These are phyloP conservation scores for Talpa occidentalis DNA, from an alignment of 2,113 vertebrate species.

Conservation along the genomic window DNA sequence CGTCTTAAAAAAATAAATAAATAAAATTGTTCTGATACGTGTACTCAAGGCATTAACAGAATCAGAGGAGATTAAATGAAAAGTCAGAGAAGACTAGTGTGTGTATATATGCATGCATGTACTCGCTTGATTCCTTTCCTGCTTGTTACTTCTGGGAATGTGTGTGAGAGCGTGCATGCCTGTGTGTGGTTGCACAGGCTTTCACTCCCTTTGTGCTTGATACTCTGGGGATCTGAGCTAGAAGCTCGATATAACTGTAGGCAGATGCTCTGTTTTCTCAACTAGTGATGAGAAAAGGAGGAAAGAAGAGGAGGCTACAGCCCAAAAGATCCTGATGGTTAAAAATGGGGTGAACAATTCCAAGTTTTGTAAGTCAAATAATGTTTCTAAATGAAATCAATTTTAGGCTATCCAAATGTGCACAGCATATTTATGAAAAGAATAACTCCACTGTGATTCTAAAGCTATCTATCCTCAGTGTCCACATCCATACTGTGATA, in stretches of 20 bases:
- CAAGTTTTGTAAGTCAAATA: neutral
- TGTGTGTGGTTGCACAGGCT: rapidly evolving
- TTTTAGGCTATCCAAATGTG: neutral
- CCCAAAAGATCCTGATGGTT: neutral
- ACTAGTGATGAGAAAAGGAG: neutral
- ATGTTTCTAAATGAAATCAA: neutral
- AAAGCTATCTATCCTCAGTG: neutral
- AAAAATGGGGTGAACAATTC: neutral
- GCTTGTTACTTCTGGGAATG: neutral
- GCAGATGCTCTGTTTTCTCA: neutral
- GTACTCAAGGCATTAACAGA: neutral
- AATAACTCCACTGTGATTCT: neutral
- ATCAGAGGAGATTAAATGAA: neutral
- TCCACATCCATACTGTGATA: neutral
- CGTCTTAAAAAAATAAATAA: too few relatives aligned
- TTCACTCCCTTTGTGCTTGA: neutral
- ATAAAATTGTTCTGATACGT: too few relatives aligned
- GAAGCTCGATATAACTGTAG: neutral
- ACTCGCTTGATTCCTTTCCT: neutral
- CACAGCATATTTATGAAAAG: neutral
- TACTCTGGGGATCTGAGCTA: neutral
- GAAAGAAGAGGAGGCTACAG: neutral
- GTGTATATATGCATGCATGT: neutral
- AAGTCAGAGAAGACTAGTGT: neutral
- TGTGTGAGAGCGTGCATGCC: neutral